These are phyloP conservation scores for Carterocephalus palaemon DNA, from an alignment of 2,888 invertebrate genomes.

Conservation along the genomic window DNA sequence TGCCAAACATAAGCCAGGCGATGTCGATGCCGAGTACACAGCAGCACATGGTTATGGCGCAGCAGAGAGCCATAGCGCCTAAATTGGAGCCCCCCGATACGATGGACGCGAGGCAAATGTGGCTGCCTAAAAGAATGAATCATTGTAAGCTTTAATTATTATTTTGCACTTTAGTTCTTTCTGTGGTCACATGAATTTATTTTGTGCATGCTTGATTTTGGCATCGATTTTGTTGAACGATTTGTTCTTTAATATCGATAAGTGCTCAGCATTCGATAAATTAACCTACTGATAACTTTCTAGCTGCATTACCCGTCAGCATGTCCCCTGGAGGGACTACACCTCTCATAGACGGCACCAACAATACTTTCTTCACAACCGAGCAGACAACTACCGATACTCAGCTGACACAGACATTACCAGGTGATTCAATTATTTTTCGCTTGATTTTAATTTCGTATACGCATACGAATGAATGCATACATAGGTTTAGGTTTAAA, in stretches of 20 bases:
- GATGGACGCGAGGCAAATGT: conserved; percentile 79
- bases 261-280: background rate
- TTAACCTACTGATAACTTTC: conserved; percentile 32
- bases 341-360: conserved; percentile 65
- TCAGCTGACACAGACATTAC: conserved; percentile 62
- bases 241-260: background rate
- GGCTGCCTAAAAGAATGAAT: conserved; percentile 82
- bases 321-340: conserved; percentile 70
- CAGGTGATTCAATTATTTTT: conserved; percentile 43
- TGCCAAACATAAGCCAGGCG: conserved; percentile 63
- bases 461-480: too few relatives aligned
- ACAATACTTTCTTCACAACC: conserved; percentile 61
- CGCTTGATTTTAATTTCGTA: too few relatives aligned
- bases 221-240: background rate
- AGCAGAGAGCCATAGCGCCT: conserved; percentile 71
- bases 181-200: conserved; percentile 33
- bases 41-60: conserved; percentile 58
- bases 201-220: conserved; percentile 30
- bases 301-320: conserved; percentile 70
- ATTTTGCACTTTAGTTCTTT: conserved; percentile 39
- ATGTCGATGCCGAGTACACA: conserved; percentile 64
- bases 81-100: conserved; percentile 81
- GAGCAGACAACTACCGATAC: conserved; percentile 65
- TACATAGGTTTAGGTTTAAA: too few relatives aligned
- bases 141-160: conserved; percentile 80